Evolutionary conservation across 2,797 vertebrate species (phyloP).

Genomic region (Paguma larvata): DNA sequence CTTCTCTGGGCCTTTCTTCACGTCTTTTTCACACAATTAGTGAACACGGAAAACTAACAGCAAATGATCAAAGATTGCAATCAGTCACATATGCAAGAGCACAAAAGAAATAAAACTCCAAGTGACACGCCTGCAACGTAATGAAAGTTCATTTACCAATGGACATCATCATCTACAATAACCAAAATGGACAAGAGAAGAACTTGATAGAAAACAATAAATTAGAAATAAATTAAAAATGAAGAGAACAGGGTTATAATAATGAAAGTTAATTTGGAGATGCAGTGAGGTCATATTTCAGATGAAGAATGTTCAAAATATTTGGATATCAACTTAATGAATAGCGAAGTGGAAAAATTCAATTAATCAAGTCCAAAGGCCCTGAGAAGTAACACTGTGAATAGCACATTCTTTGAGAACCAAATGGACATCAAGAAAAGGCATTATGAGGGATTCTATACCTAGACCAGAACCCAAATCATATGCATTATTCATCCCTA

Average conservation of each 20-base stretch:
- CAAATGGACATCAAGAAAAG: conserved; percentile 61
- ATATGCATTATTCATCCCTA: neutral
- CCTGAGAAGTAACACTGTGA: conserved; percentile 21
- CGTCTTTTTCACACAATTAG: conserved; percentile 66
- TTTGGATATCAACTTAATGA: conserved; percentile 77
- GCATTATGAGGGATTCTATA: conserved; percentile 34
- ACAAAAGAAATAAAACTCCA: conserved; percentile 49
- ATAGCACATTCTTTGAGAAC: conserved; percentile 45
- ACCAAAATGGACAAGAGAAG: conserved; percentile 69
- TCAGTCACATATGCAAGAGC: neutral
- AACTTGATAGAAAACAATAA: conserved; percentile 71
- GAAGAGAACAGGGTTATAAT: conserved; percentile 76
- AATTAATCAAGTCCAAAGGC: conserved; percentile 76
- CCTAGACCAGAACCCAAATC: neutral
- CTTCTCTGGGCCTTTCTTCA: conserved; percentile 61
- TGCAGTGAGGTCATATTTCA: conserved; percentile 69
- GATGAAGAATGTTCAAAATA: conserved; percentile 76
- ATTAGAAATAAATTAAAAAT: conserved; percentile 82
- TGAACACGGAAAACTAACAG: conserved; percentile 67
- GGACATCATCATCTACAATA: conserved; percentile 51
- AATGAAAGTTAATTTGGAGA: conserved; percentile 73
- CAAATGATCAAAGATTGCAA: conserved; percentile 50
- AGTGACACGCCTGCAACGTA: conserved; percentile 39
- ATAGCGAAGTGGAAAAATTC: conserved; percentile 76
- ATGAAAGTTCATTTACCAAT: conserved; percentile 69